Conservation (phyloP, 2,113 vertebrate genomes). For the Parotia lawesii region DNA sequence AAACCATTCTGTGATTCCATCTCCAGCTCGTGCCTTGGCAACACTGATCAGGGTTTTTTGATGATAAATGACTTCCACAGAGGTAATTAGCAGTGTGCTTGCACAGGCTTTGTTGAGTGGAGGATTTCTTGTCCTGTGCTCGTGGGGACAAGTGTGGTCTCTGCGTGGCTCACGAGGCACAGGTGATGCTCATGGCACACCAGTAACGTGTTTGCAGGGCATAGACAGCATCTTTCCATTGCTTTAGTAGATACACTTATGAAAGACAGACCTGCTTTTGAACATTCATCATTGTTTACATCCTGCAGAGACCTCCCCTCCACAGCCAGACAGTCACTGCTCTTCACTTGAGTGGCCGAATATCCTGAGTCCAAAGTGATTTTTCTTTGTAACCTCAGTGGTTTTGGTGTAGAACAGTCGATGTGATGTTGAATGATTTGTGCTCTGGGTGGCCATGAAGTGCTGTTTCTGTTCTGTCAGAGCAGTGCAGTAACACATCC, state of each 20-base stretch:
- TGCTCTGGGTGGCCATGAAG: background rate
- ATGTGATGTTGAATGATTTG: rapidly evolving
- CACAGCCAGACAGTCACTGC: background rate
- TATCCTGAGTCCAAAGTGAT: background rate
- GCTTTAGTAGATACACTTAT: background rate
- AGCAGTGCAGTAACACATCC: background rate
- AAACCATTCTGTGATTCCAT: background rate
- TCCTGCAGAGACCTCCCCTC: background rate
- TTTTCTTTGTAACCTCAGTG: background rate
- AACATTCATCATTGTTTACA: background rate
- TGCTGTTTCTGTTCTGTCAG: background rate
- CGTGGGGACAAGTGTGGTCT: rapidly evolving
- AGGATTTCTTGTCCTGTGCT: background rate
- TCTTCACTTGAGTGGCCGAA: too few relatives aligned
- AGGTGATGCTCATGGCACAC: rapidly evolving
- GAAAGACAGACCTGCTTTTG: background rate
- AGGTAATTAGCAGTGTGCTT: background rate
- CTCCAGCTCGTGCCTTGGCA: background rate
- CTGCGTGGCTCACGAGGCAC: rapidly evolving
- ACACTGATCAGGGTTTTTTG: background rate
- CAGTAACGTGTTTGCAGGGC: background rate
- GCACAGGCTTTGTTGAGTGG: background rate
- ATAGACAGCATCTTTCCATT: background rate
- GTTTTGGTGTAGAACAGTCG: background rate
- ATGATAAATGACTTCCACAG: background rate